Conservation (phyloP, 2,113 vertebrate species). For the Solenodon paradoxus region DNA sequence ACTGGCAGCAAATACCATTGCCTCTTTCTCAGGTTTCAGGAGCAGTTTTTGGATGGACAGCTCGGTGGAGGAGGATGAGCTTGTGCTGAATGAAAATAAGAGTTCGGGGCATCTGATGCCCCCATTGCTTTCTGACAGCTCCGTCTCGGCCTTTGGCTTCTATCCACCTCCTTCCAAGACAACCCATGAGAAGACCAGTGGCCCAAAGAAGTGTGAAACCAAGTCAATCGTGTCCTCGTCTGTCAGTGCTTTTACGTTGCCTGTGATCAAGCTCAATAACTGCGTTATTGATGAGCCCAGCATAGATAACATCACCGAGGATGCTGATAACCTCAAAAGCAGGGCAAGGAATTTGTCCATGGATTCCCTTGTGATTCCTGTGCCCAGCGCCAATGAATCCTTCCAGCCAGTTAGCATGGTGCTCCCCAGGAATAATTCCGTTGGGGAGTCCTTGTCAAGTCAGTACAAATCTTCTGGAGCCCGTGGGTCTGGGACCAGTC, state of each 20-base stretch:
- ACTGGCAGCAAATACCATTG: conserved; percentile 87
- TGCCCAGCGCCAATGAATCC: conserved; percentile 85
- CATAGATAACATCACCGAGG: conserved; percentile 95
- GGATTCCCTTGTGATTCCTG: conserved; percentile 91
- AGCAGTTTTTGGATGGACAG: conserved; percentile 83
- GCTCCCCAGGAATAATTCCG: conserved; percentile 88
- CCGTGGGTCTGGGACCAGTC: conserved; percentile 86
- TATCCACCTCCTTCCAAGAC: conserved; percentile 82
- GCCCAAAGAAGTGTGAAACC: conserved; percentile 90
- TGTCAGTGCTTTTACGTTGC: conserved; percentile 95
- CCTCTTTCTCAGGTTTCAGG: conserved; percentile 85
- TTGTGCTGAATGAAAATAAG: conserved; percentile 84
- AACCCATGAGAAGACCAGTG: conserved; percentile 83
- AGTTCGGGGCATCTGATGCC: conserved; percentile 83
- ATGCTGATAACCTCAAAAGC: conserved; percentile 82
- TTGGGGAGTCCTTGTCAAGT: conserved; percentile 83
- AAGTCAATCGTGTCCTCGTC: conserved; percentile 98
- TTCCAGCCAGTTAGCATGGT: conserved; percentile 81
- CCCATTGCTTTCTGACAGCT: conserved; percentile 87
- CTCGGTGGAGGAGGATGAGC: conserved; percentile 89
- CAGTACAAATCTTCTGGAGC: conserved; percentile 85
- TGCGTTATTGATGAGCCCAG: conserved; percentile 98
- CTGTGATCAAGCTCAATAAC: conserved; percentile 99
- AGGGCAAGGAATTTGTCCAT: conserved; percentile 86
- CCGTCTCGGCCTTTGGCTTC: conserved; percentile 85